Evolutionary conservation across 2,888 invertebrate species (phyloP).

Genomic region (Drosophila stalkeri): DNA sequence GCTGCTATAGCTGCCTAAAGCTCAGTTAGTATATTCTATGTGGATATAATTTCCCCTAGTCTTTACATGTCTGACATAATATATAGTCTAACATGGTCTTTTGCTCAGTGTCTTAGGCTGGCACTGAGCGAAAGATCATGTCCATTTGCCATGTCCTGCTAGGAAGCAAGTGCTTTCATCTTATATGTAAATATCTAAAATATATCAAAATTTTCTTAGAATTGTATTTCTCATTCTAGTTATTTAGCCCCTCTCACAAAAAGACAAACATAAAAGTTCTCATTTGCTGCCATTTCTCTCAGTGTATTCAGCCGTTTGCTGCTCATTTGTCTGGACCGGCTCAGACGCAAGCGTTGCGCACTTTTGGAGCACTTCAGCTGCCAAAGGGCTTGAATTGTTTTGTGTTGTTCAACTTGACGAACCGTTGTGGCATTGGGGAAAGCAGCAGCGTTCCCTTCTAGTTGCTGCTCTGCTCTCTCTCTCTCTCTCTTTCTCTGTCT

Average conservation of each 20-base stretch:
- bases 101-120: too few relatives aligned
- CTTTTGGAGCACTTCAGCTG: constrained; percentile 79
- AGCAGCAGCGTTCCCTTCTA: constrained; percentile 43
- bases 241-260: not conserved
- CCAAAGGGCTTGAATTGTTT: constrained; percentile 44
- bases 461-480: not conserved
- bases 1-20: not conserved
- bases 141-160: not conserved
- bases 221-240: not conserved
- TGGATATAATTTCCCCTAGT: not conserved
- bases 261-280: too few relatives aligned
- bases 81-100: too few relatives aligned
- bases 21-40: not conserved
- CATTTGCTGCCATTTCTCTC: constrained; percentile 1
- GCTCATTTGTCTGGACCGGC: constrained; percentile 76
- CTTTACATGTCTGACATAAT: too few relatives aligned
- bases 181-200: not conserved
- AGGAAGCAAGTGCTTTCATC: not conserved
- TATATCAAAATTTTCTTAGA: not conserved
- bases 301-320: constrained; percentile 56
- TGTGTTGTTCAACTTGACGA: constrained; percentile 49
- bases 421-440: constrained; percentile 58
- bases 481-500: too few relatives aligned
- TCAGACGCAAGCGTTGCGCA: constrained; percentile 79
- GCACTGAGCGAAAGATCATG: not conserved